phyloP scores from a whole-genome alignment of 2,888 invertebrate genomes.

The Drosophila peninsularis region DNA sequence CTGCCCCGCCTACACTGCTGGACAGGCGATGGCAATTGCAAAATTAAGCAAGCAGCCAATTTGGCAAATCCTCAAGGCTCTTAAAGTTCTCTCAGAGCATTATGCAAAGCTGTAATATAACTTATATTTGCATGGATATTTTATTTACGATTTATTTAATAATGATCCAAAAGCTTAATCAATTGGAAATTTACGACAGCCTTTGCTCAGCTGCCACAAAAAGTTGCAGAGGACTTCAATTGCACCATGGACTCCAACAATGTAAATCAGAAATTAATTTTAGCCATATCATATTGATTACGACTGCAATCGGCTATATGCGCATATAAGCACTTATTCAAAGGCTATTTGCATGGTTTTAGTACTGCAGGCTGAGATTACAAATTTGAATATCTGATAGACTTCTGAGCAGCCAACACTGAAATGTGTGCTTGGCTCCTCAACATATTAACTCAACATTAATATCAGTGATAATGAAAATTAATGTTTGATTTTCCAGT shows the following conservation, averaged over 20 bases:
- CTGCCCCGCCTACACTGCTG: constrained; percentile 16
- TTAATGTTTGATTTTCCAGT: constrained; percentile 44
- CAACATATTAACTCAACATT: too few species aligned
- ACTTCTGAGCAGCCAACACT: not conserved
- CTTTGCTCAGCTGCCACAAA: not conserved
- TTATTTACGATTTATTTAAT: not conserved
- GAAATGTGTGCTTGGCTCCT: too few species aligned
- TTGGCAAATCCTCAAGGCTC: not conserved
- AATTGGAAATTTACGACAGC: not conserved
- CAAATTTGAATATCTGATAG: constrained; percentile 20
- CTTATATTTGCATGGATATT: too few species aligned
- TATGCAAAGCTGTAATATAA: too few species aligned
- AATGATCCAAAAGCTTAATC: too few species aligned
- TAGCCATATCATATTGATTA: too few species aligned
- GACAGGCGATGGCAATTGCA: constrained; percentile 21
- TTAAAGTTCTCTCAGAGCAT: too few species aligned
- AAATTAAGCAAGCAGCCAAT: constrained; percentile 45
- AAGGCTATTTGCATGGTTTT: constrained; percentile 37
- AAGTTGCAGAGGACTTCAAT: not conserved
- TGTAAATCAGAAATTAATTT: constrained; percentile 3
- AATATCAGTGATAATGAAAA: constrained; percentile 51
- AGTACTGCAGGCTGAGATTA: constrained; percentile 18
- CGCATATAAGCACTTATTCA: constrained; percentile 16
- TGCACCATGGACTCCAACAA: not conserved
- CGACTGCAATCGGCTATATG: not conserved